Base-by-base conservation (phyloP, 2,113 vertebrate species). In the Hystrix cristata region DNA sequence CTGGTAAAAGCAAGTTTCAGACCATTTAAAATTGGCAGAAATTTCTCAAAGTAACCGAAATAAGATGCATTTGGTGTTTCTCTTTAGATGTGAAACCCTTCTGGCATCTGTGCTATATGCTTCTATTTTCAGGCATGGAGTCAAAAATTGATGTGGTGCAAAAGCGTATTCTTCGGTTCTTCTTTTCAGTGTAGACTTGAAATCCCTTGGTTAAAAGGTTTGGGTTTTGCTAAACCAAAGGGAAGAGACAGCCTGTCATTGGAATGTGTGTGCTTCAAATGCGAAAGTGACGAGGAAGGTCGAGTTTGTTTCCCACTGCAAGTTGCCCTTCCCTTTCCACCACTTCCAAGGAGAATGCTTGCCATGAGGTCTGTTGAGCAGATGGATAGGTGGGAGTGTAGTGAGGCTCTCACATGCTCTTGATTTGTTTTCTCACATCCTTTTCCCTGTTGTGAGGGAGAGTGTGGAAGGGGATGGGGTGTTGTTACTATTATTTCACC, bases 1-100 rank as follows among this genome's bases (percentile, higher is more conserved):
- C 59, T 90, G 53, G 1, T 82, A 84, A 96, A 29, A 94, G 31
- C n/a, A 62, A 82, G 60, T 79, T 96, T 90, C 92, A 91, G 62
- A 91, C 71, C 59, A 9, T 82, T 78, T 60, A 46, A 69, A 38
- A n/a, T 78, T 57, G 79, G 85, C 81, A 94, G 71, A 46, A 31
- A 38, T 83, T 64, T 92, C 64, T 80, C 59, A 64, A 48, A 92
- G 71, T 83, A 51, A 60, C 38, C 10, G 2, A 78, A 87, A 67
- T 69, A 29, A 27, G 21, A 55, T 96, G 48, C 46, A 13, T 64
- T 72, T 92, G 83, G 65, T 81, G 23, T 94, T 96, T 96, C n/a
- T 71, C 53, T 90, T 94, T 94, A 81, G 43, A 31, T 53, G 31
- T 81, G 64, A 55, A 19, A 31, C 46, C 27, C 21, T 65, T 79